Conservation (phyloP, 2,888 invertebrate genomes). For the Rhimphoctona megacephalus region DNA sequence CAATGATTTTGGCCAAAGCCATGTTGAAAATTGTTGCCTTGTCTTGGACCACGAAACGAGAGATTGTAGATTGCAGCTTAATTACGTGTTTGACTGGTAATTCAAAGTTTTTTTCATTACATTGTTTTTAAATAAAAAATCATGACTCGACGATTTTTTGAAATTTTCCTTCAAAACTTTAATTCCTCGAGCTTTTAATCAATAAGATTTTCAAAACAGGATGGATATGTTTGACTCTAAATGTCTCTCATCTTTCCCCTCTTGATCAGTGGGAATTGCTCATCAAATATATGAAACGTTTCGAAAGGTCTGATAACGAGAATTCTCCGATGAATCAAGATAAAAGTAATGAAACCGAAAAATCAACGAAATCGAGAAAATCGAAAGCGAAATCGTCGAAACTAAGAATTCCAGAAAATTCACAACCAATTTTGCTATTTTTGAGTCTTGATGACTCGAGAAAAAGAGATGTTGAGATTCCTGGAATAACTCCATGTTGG, state of each 20-base stretch:
- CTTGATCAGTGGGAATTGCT: slow-evolving; percentile 77
- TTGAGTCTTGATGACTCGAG: slow-evolving; percentile 70
- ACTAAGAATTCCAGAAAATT: slow-evolving; percentile 36
- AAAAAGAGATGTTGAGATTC: slow-evolving; percentile 71
- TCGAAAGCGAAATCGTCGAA: slow-evolving; percentile 19
- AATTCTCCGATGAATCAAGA: not conserved
- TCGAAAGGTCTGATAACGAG: slow-evolving; percentile 66
- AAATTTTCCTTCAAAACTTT: not conserved
- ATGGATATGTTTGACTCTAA: slow-evolving; percentile 74
- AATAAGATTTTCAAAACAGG: slow-evolving; percentile 67
- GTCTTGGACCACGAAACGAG: slow-evolving; percentile 80
- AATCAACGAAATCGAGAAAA: slow-evolving; percentile 41
- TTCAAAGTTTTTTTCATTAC: slow-evolving; percentile 61
- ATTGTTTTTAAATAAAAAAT: not conserved
- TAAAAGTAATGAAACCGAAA: not conserved
- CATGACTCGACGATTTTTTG: no score
- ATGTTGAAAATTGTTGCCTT: slow-evolving; percentile 84
- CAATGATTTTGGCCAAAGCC: slow-evolving; percentile 85
- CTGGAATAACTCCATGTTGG: slow-evolving; percentile 81
- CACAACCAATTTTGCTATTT: slow-evolving; percentile 69
- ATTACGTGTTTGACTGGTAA: slow-evolving; percentile 85
- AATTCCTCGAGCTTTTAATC: not conserved
- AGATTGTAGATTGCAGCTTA: slow-evolving; percentile 84
- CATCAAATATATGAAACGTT: slow-evolving; percentile 74
- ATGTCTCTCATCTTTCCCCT: slow-evolving; percentile 71